A percentile compares a stretch with the other conserved stretches of the same genome.
Evolutionary conservation across 2,113 vertebrate genomes (phyloP).

Genomic region (Choloepus hoffmanni): DNA sequence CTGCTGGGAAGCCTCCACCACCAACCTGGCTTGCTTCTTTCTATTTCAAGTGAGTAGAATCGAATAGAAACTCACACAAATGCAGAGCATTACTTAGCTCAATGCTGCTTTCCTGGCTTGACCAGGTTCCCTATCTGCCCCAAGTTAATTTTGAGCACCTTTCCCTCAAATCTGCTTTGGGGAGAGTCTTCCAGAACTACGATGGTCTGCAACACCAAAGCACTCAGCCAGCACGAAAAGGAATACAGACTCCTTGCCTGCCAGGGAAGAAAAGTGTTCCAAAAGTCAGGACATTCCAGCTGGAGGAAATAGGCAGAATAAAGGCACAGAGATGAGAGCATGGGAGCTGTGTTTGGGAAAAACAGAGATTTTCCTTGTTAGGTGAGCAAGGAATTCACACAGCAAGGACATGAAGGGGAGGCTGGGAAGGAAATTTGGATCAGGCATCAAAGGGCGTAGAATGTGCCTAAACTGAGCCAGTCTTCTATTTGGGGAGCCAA

Average conservation of each 20-base stretch:
- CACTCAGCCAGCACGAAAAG: background rate
- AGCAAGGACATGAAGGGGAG: background rate
- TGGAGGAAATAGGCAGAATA: background rate
- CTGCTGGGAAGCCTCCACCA: background rate
- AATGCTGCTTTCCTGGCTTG: background rate
- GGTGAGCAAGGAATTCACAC: background rate
- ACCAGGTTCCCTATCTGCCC: background rate
- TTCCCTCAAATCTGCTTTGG: background rate
- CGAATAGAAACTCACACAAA: background rate
- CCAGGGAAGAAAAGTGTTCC: background rate
- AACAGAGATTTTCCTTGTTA: background rate
- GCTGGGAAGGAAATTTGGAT: background rate
- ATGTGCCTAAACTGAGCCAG: background rate
- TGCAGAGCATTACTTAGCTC: background rate
- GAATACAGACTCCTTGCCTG: background rate
- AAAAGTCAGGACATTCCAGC: background rate
- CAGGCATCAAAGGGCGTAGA: background rate
- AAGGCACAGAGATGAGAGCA: background rate
- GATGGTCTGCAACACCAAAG: background rate
- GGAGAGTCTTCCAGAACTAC: background rate
- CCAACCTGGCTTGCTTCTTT: background rate
- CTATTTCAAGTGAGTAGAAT: background rate
- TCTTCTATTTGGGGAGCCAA: background rate
- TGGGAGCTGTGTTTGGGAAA: background rate
- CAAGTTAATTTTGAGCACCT: background rate